phyloP scores from a whole-genome alignment of 2,888 invertebrate species.

The Campopleginae sp. region DNA sequence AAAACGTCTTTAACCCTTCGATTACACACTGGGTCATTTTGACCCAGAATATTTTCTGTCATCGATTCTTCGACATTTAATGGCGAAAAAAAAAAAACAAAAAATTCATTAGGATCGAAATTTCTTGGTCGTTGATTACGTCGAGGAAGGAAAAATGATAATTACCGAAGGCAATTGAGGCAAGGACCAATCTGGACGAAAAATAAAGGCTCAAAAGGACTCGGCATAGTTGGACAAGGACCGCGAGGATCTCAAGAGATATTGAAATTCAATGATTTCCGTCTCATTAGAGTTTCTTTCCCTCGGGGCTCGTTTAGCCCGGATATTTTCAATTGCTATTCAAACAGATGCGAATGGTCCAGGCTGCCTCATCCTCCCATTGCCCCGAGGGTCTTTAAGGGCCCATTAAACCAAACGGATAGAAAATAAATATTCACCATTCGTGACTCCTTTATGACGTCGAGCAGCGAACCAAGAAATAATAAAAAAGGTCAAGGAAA shows the following conservation, averaged over 20 bases:
- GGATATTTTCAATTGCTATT: slow-evolving; percentile 58
- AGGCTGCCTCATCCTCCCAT: background rate
- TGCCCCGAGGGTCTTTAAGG: background rate
- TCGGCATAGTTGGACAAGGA: background rate
- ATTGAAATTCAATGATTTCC: slow-evolving; percentile 62
- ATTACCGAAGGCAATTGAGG: slow-evolving; percentile 7
- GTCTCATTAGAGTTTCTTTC: slow-evolving; percentile 55
- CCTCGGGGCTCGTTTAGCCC: background rate
- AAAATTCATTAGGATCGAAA: background rate
- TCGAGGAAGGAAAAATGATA: background rate
- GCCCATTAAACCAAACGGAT: slow-evolving; percentile 40
- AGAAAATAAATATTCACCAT: slow-evolving; percentile 59
- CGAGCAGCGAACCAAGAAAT: slow-evolving; percentile 12
- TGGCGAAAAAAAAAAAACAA: background rate
- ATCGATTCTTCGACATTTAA: too few relatives aligned
- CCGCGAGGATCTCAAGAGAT: background rate
- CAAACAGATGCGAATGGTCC: slow-evolving; percentile 48
- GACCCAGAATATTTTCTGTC: too few relatives aligned
- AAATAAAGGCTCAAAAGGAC: background rate
- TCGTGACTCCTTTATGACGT: background rate
- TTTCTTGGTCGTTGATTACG: background rate
- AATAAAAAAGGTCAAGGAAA: slow-evolving; percentile 34
- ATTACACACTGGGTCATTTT: too few relatives aligned
- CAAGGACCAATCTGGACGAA: background rate
- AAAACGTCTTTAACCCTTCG: too few relatives aligned